These are phyloP conservation scores for Halocynthia roretzi DNA, from an alignment of 23 tunicate genomes.

Conservation along the genomic window DNA sequence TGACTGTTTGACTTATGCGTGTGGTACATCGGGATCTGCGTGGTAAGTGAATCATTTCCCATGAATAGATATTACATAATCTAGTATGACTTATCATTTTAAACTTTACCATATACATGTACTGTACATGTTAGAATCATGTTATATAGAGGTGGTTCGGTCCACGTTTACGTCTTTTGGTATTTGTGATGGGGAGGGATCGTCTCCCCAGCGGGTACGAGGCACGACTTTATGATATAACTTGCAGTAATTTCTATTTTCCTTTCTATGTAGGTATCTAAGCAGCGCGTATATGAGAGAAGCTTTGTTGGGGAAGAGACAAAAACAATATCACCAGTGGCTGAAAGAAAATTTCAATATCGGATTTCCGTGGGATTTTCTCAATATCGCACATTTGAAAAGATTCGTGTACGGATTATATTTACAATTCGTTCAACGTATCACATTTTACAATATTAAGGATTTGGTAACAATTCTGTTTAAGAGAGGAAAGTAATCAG, in stretches of 20 bases:
- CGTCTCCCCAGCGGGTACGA: neutral
- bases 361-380: slow-evolving; percentile 18
- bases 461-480: neutral
- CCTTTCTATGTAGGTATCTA: slow-evolving; percentile 28
- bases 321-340: slow-evolving; percentile 28
- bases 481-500: slow-evolving; percentile 2
- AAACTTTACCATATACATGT: no score
- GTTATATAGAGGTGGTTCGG: no score
- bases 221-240: no score
- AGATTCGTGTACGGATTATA: slow-evolving; percentile 25
- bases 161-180: no score
- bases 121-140: no score
- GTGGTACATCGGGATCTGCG: slow-evolving; percentile 72
- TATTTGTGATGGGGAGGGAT: no score
- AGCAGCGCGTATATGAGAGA: slow-evolving; percentile 35
- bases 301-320: slow-evolving; percentile 20
- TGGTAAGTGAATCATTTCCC: slow-evolving; percentile 26
- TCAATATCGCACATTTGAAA: slow-evolving; percentile 16
- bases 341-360: slow-evolving; percentile 12
- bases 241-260: neutral
- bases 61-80: neutral
- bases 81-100: neutral
- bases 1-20: slow-evolving; percentile 57
- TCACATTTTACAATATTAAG: neutral
- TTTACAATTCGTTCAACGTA: neutral